A percentile compares a stretch with the other conserved stretches of the same genome.
These are phyloP conservation scores for Styela clava DNA, from an alignment of 23 tunicate species.

Conservation along the genomic window DNA sequence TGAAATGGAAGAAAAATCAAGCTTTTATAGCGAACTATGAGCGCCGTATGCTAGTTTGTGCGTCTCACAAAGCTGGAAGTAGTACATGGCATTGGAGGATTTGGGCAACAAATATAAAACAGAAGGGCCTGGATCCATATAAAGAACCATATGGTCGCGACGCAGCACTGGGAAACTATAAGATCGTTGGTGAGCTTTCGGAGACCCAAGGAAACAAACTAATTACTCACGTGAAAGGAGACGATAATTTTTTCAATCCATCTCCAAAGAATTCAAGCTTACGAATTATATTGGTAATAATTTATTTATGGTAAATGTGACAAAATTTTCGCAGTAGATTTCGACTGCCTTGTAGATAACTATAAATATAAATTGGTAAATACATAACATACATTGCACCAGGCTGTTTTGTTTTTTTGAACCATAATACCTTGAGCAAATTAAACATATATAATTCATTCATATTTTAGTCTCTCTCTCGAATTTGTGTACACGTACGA, in stretches of 20 bases:
- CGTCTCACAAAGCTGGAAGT: background rate
- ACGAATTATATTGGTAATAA: background rate
- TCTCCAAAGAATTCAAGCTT: background rate
- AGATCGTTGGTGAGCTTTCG: background rate
- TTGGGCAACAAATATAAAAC: constrained; percentile 6
- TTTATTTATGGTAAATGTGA: too few species aligned
- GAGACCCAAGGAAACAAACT: background rate
- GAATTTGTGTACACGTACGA: too few species aligned
- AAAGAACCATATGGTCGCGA: background rate
- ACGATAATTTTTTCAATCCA: background rate
- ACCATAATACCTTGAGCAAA: too few species aligned
- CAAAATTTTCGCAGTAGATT: too few species aligned
- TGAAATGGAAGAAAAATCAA: background rate
- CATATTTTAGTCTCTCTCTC: too few species aligned
- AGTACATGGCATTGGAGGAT: background rate
- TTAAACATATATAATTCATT: too few species aligned
- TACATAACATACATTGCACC: too few species aligned
- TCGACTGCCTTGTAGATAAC: background rate
- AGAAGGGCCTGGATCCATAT: background rate
- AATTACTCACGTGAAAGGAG: background rate
- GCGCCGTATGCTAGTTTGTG: background rate
- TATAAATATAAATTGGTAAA: too few species aligned
- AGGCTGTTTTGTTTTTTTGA: too few species aligned
- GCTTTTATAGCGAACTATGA: background rate
- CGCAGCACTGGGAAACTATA: background rate